Evolutionary conservation across 2,797 vertebrate species (phyloP), one percentile per base, ranked within the genome.

Genomic region (Loris lydekkerianus): DNA sequence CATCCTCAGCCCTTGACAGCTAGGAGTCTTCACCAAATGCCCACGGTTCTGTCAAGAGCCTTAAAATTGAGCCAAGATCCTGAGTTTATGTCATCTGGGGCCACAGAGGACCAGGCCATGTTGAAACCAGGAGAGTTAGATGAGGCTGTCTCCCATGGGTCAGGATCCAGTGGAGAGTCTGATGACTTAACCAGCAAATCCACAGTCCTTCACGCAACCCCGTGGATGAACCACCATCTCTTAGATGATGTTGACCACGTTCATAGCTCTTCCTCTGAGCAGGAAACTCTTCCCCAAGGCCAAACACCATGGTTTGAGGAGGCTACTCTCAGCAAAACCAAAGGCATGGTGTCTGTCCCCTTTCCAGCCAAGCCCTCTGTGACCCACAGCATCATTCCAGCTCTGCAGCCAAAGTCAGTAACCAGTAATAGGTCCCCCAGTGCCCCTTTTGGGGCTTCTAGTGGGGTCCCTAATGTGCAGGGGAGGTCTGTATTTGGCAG

Each of bases 211-310:
- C 37, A 80, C 13, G 70, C 15, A 15, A 67, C 70, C 53, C 77
- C 27, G 0, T 72, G 86, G 89, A 25, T 17, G 3, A 17, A 34
- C 27, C 10, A 10, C 0, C n/a, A 56, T 8, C 13, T 75, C 60
- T 1, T 0, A 6, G 2, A 21, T 1, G 20, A 31, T 0, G 1
- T 2, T 0, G 6, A 23, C 0, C 2, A 2, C 7, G 70, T 43
- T 8, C 60, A 0, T 0, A 5, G 31, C 10, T 14, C 40, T 40
- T 76, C 7, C 1, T 3, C 1, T 13, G 46, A 89, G 31, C 29
- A 78, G 8, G 46, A 65, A 34, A 34, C 9, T 31, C 9, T 70
- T 76, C 46, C 58, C 53, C 27, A 43, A 40, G 65, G 61, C 56
- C 89, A 72, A 11, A n/a, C 3, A 11, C 6, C 11, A 1, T 17